Conservation (phyloP, 2,888 invertebrate species). For the Zelleria hepariella region DNA sequence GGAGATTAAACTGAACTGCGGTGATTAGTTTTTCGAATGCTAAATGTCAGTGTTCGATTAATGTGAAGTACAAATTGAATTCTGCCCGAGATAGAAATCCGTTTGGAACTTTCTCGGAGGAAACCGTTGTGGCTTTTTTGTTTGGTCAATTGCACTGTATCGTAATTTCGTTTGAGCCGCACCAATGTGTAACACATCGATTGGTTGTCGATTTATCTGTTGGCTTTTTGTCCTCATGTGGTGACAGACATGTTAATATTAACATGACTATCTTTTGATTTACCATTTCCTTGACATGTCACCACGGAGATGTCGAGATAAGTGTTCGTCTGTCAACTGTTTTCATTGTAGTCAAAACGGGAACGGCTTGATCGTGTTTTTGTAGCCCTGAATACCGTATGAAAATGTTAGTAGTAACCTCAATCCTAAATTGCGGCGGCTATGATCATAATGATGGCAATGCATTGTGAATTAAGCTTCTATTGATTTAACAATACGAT, state of each 20-base stretch:
- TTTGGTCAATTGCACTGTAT: background rate
- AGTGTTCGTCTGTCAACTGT: background rate
- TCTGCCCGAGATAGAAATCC: constrained; percentile 1
- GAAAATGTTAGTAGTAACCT: background rate
- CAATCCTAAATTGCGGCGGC: background rate
- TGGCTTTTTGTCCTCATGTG: background rate
- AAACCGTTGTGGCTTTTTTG: background rate
- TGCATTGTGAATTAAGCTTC: background rate
- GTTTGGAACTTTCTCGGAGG: constrained; percentile 4
- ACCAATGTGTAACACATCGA: background rate
- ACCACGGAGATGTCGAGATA: background rate
- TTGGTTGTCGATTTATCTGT: background rate
- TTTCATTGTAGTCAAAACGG: background rate
- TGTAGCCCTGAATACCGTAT: background rate
- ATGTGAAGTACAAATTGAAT: constrained; percentile 3
- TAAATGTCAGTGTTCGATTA: constrained; percentile 5
- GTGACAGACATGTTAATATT: background rate
- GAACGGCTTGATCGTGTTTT: background rate
- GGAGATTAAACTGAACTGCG: constrained; percentile 1
- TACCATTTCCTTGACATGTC: background rate
- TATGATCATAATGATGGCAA: background rate
- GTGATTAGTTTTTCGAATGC: constrained; percentile 1
- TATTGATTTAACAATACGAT: background rate
- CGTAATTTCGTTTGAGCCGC: background rate
- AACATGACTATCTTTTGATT: background rate